Evolutionary conservation across 2,888 invertebrate species (phyloP).

Genomic region (Callyntrura guangdongensis): DNA sequence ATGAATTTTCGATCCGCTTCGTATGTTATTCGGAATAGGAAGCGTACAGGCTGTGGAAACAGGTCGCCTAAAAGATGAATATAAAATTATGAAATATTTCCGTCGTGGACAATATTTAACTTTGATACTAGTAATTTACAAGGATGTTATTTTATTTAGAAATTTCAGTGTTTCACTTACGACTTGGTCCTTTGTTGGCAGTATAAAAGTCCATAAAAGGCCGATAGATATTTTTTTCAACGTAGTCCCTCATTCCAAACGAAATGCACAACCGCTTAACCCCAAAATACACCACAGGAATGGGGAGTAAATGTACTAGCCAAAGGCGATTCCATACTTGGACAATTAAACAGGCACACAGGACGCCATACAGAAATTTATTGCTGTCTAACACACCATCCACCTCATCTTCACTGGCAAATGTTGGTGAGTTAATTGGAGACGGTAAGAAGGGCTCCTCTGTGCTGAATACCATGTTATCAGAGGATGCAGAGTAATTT

Average conservation of each 20-base stretch:
- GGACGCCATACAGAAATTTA: conserved; percentile 91
- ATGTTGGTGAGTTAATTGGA: background rate
- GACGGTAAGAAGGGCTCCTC: background rate
- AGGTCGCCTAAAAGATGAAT: conserved; percentile 68
- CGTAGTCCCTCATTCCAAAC: conserved; percentile 77
- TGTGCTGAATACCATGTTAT: background rate
- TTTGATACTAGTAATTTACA: too few relatives aligned
- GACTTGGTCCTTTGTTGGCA: conserved; percentile 71
- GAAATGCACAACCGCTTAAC: conserved; percentile 86
- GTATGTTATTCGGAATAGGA: conserved; percentile 90
- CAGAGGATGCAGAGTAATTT: background rate
- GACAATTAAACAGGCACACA: conserved; percentile 94
- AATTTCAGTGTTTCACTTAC: conserved; percentile 62
- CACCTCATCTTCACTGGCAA: conserved; percentile 85
- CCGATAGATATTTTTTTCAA: conserved; percentile 66
- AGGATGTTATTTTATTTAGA: background rate
- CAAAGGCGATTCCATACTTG: conserved; percentile 95
- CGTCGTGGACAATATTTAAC: too few relatives aligned
- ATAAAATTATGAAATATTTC: background rate
- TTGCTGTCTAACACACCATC: conserved; percentile 87
- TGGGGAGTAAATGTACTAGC: conserved; percentile 91
- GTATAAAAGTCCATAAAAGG: conserved; percentile 77
- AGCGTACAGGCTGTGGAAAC: conserved; percentile 87
- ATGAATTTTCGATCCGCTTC: conserved; percentile 82
- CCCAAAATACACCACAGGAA: conserved; percentile 91